phyloP scores from a whole-genome alignment of 2,113 vertebrate genomes.

The Solenodon paradoxus region DNA sequence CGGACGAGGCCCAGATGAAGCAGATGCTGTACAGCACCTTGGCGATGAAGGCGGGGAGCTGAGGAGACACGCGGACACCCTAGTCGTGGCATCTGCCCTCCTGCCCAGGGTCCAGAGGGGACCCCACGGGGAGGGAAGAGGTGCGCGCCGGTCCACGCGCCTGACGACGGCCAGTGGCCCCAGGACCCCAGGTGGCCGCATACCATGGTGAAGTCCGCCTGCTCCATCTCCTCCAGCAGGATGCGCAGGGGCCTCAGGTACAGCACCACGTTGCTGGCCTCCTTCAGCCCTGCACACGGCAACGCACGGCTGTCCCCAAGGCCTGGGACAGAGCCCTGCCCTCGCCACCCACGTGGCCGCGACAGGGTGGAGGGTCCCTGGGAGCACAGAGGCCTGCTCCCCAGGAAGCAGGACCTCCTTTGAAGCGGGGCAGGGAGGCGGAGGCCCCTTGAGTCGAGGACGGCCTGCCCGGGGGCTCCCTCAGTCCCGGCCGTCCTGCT shows the following conservation, averaged over 20 bases:
- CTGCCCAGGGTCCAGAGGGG: not conserved
- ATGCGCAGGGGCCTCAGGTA: conserved; percentile 79
- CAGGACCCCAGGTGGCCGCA: too few species aligned
- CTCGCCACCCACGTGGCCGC: too few species aligned
- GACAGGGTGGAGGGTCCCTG: too few species aligned
- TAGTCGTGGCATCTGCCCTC: accelerated
- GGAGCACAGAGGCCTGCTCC: too few species aligned
- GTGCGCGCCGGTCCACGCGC: accelerated
- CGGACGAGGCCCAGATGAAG: conserved; percentile 80
- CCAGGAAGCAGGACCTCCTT: not conserved
- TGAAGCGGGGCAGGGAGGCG: not conserved
- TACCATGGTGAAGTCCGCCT: conserved; percentile 79
- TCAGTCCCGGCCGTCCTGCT: too few species aligned
- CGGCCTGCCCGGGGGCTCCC: not conserved
- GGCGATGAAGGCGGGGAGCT: conserved; percentile 79
- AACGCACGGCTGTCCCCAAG: too few species aligned
- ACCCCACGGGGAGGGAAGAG: not conserved
- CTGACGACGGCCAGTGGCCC: accelerated
- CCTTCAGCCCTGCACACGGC: conserved; percentile 80
- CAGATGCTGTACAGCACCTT: conserved; percentile 78
- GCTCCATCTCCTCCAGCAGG: conserved; percentile 82
- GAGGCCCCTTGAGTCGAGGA: not conserved
- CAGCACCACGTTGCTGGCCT: conserved; percentile 80
- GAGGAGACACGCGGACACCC: not conserved
- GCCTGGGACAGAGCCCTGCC: too few species aligned